Percentiles rank a stretch among this genome's conserved stretches.
These are phyloP conservation scores for Xanthostigma xanthostigma DNA, from an alignment of 2,888 invertebrate genomes.

Conservation along the genomic window DNA sequence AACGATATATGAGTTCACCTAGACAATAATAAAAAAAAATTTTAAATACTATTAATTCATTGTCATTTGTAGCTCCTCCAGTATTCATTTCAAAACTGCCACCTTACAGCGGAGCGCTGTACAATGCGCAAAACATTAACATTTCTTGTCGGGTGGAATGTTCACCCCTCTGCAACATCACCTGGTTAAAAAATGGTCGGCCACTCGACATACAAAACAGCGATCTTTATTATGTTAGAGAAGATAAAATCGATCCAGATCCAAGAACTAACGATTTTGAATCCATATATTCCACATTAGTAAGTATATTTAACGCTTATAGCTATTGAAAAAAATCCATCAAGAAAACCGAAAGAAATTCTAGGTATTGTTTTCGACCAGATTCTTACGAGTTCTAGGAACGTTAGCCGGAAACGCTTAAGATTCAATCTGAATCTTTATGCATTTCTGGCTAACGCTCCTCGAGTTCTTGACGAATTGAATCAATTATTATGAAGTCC, in stretches of 20 bases:
- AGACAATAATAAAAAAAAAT: background rate
- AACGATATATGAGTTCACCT: background rate
- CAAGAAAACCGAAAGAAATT: too few species aligned
- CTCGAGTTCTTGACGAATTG: too few species aligned
- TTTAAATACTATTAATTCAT: background rate
- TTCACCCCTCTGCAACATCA: constrained; percentile 68
- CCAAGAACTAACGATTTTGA: constrained; percentile 74
- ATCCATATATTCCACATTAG: constrained; percentile 74
- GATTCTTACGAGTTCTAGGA: too few species aligned
- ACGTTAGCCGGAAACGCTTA: too few species aligned
- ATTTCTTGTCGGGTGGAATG: constrained; percentile 82
- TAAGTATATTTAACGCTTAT: constrained; percentile 24
- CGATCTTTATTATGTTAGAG: constrained; percentile 51
- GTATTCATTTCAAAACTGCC: constrained; percentile 72
- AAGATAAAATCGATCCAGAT: constrained; percentile 53
- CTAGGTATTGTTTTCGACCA: too few species aligned
- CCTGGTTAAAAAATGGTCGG: constrained; percentile 69
- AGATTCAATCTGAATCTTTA: too few species aligned
- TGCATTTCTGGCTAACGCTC: too few species aligned
- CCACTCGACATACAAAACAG: constrained; percentile 43
- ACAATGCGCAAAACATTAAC: constrained; percentile 49
- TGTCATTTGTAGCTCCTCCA: constrained; percentile 55
- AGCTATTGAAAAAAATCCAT: too few species aligned
- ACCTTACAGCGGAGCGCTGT: constrained; percentile 66
- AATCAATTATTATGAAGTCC: too few species aligned